A percentile compares a stretch with the other conserved stretches of the same genome.
These are phyloP conservation scores for Aplochiton taeniatus DNA, from an alignment of 2,797 vertebrate species.

Conservation along the genomic window DNA sequence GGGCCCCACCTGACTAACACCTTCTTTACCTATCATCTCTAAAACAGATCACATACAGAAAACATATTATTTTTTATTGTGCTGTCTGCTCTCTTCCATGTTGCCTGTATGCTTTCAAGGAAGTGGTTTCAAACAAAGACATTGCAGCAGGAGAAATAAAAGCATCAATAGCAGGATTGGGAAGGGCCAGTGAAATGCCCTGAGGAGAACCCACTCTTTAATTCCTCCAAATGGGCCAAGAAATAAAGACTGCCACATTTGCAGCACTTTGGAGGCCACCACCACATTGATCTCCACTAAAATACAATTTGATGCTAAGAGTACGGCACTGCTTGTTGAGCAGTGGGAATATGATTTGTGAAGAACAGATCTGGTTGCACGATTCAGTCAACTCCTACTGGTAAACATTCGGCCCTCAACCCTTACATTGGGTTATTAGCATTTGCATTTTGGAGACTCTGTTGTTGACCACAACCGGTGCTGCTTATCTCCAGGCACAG, in stretches of 20 bases:
- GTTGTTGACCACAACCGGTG: slow-evolving; percentile 51
- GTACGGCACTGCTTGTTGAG: slow-evolving; percentile 51
- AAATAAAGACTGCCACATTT: slow-evolving; percentile 22
- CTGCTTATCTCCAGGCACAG: slow-evolving; percentile 64
- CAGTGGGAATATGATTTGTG: slow-evolving; percentile 46
- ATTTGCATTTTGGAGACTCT: slow-evolving; percentile 55
- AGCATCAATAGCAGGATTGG: no score
- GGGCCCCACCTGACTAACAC: slow-evolving; percentile 7
- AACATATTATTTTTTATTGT: neutral
- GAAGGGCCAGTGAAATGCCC: no score
- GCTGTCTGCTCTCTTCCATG: slow-evolving; percentile 3
- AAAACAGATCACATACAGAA: slow-evolving; percentile 25
- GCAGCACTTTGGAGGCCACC: slow-evolving; percentile 22
- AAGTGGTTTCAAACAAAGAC: no score
- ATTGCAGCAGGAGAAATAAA: no score
- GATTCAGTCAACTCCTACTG: slow-evolving; percentile 52
- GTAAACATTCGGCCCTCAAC: slow-evolving; percentile 44
- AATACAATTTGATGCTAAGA: slow-evolving; percentile 42
- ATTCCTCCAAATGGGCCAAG: slow-evolving; percentile 22
- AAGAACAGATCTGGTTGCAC: slow-evolving; percentile 30
- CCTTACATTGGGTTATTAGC: slow-evolving; percentile 54
- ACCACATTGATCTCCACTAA: slow-evolving; percentile 42
- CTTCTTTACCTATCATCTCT: no score
- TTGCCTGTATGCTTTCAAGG: no score
- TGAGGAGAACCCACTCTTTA: slow-evolving; percentile 3